A percentile compares a stretch with the other conserved stretches of the same genome.
Conservation (phyloP, 2,797 vertebrate genomes). For the Tauraco hartlaubi region DNA sequence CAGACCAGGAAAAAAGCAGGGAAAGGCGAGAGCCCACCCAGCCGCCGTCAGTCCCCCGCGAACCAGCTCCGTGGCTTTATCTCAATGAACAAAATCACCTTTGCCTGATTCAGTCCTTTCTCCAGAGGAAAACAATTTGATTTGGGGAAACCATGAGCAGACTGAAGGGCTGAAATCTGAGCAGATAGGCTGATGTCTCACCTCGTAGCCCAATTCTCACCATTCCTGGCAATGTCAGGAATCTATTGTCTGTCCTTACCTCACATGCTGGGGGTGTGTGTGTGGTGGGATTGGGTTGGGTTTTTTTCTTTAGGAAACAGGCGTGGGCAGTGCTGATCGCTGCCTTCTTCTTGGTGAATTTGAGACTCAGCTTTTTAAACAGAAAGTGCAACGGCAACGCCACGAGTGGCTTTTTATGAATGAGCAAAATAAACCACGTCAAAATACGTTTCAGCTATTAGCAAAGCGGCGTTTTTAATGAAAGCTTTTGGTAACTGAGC, state of each 20-base stretch:
- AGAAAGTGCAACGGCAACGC: background rate
- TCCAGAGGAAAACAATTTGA: background rate
- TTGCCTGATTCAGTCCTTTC: background rate
- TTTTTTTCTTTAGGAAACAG: background rate
- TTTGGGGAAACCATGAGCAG: background rate
- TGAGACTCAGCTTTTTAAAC: background rate
- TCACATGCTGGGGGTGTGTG: too few species aligned
- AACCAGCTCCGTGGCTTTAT: background rate
- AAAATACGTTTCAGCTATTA: background rate
- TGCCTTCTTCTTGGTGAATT: background rate
- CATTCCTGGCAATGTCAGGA: background rate
- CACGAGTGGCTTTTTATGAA: background rate
- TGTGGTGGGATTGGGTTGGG: background rate
- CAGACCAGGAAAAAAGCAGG: background rate
- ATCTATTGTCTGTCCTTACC: background rate
- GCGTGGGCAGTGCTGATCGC: background rate
- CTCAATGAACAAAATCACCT: background rate
- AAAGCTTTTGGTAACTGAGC: background rate
- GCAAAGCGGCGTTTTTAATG: background rate
- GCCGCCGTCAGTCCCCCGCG: background rate
- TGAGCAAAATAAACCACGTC: background rate
- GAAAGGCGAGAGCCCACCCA: background rate
- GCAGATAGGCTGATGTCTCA: background rate
- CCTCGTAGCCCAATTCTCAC: background rate
- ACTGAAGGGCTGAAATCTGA: background rate